Conservation (phyloP, 1,140 invertebrate species). For the Ptiloglossa arizonensis region DNA sequence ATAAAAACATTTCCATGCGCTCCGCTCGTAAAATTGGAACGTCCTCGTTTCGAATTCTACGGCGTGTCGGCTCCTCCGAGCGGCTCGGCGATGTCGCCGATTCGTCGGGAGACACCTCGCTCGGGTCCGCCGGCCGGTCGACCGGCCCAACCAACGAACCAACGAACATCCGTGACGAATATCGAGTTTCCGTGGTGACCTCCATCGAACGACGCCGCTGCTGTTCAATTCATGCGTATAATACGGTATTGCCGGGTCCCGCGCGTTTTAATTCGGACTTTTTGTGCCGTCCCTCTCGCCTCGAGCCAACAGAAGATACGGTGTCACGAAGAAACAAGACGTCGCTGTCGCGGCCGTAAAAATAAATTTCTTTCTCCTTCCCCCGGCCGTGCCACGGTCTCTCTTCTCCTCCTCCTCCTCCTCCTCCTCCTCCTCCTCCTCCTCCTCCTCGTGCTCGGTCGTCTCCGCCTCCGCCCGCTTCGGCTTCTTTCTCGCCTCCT, state of each 20-base stretch:
- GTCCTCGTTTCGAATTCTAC: constrained; percentile 20
- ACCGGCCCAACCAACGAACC: no score
- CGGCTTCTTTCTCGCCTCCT: background rate
- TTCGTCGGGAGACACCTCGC: no score
- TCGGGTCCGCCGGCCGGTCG: no score
- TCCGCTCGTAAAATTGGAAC: constrained; percentile 20
- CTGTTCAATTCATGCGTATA: constrained; percentile 38
- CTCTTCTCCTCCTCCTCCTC: background rate
- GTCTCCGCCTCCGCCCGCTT: background rate
- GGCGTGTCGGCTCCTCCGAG: background rate
- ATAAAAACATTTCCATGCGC: constrained; percentile 22
- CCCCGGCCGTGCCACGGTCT: background rate
- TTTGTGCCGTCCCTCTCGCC: constrained; percentile 11
- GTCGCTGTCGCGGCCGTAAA: constrained; percentile 58
- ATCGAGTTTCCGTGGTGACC: constrained; percentile 47
- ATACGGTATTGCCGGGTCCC: constrained; percentile 1
- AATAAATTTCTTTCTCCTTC: constrained; percentile 59
- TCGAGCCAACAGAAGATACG: constrained; percentile 36
- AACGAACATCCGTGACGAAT: constrained; percentile 50
- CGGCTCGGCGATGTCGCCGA: no score
- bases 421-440: background rate
- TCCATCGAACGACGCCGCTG: constrained; percentile 25
- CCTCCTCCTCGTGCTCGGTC: no score
- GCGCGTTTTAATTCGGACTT: constrained; percentile 56
- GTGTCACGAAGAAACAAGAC: constrained; percentile 52